Conservation (phyloP, 2,113 vertebrate species). For the Aldabrachelys gigantea region DNA sequence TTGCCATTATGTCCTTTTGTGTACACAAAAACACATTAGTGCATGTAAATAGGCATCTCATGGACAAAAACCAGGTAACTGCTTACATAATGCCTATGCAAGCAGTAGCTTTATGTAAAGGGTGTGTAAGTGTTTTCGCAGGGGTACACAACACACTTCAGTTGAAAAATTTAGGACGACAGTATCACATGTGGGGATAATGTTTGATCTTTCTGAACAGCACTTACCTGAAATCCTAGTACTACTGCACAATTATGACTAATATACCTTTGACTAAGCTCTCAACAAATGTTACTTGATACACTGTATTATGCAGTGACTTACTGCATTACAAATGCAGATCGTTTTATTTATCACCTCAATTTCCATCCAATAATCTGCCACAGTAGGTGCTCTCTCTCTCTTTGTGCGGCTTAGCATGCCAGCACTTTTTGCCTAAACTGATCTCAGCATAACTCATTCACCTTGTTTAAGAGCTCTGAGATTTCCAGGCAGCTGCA, state of each 20-base stretch:
- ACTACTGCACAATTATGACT: background rate
- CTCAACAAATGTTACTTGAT: background rate
- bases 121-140: background rate
- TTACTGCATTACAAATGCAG: background rate
- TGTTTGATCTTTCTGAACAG: background rate
- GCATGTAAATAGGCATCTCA: background rate
- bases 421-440: background rate
- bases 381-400: background rate
- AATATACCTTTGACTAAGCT: background rate
- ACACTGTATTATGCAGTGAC: too few species aligned
- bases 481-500: background rate
- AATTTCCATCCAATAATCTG: too few species aligned
- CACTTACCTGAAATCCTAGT: background rate
- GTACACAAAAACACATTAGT: background rate
- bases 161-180: background rate
- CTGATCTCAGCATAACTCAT: background rate
- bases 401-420: background rate
- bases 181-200: too few species aligned
- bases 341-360: background rate
- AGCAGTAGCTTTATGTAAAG: background rate
- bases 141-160: too few species aligned
- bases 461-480: too few species aligned
- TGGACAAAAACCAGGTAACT: background rate
- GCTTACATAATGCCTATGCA: background rate
- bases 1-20: background rate